phyloP scores from a whole-genome alignment of 2,113 vertebrate species.

The Lophius piscatorius region DNA sequence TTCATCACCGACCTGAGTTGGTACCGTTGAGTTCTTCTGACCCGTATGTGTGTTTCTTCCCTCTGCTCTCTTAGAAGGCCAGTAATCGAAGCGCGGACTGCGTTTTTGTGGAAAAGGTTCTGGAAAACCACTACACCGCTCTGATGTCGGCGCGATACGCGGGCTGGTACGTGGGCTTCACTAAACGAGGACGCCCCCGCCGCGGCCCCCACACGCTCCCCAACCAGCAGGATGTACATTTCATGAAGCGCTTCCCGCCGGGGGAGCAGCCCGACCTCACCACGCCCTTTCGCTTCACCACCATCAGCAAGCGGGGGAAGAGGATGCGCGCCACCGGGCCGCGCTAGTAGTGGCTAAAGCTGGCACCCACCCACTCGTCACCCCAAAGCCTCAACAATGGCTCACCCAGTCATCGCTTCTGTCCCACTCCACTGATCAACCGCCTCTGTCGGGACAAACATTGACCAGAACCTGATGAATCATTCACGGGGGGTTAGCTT shows the following conservation, averaged over 20 bases:
- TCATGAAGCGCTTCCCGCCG: conserved; percentile 83
- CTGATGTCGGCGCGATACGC: conserved; percentile 82
- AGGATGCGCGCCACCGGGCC: conserved; percentile 78
- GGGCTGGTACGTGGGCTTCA: conserved; percentile 86
- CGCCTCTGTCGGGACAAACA: conserved; percentile 67
- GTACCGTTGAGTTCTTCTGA: conserved; percentile 62
- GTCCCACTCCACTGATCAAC: conserved; percentile 51
- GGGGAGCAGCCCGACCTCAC: conserved; percentile 81
- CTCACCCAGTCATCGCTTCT: conserved; percentile 63
- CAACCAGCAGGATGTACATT: conserved; percentile 84
- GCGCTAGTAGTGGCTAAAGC: conserved; percentile 70
- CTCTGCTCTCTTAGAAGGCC: conserved; percentile 77
- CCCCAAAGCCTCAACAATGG: conserved; percentile 61
- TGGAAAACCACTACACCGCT: conserved; percentile 87
- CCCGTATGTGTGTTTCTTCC: conserved; percentile 44
- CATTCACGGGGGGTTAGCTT: conserved; percentile 67
- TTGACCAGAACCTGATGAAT: conserved; percentile 70
- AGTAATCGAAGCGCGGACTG: conserved; percentile 82
- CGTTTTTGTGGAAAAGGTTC: conserved; percentile 84
- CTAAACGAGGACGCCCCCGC: conserved; percentile 80
- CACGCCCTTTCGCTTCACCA: conserved; percentile 83
- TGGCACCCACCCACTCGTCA: conserved; percentile 55
- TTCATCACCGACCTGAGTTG: conserved; percentile 2
- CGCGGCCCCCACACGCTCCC: conserved; percentile 79
- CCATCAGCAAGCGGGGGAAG: conserved; percentile 81